Evolutionary conservation across 2,113 vertebrate species (phyloP), one percentile per base, ranked within the genome.

Genomic region (Oxyura jamaicensis): DNA sequence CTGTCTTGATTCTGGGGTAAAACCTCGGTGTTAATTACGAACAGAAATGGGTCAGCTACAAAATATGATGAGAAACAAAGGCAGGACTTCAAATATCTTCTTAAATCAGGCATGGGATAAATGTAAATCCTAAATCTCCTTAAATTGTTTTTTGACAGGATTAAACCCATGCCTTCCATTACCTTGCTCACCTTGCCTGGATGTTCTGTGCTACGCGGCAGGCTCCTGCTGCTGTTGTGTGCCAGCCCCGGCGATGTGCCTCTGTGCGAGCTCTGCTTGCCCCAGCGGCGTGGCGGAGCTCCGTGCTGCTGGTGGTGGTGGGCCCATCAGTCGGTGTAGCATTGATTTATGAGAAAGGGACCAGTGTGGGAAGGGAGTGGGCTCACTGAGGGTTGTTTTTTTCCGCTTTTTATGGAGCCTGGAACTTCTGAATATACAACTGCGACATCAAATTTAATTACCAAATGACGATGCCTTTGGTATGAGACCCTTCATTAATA

Each of bases 111-210:
- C 65, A 41, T 55, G 36, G 84, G 63, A 85, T 94, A 69, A 82
- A 36, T 90, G 46, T 74, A 92, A 92, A 91, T 60, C 91, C 67
- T 87, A 83, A 94, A 91, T 94, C 91, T 91, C 63, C 90, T 95
- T 79, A 87, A 86, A 84, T 25, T 88, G 73, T 74, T 78, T 73
- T 81, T 74, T 33, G 5, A 13, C 13, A 15, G 42, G 56, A 63
- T 91, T 83, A 83, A 95, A 88, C 22, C 50, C 69, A 46, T 66
- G 65, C 62, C 44, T 87, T n/a, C 8, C 39, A 3, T 87, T 80
- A 76, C 79, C 88, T 76, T 71, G 20, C 59, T 90, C 25, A 41
- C 41, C 76, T 85, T 44, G 68, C 77, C 28, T 42, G 91, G 53
- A 7, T 74, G 92, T 73, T 42, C 23, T 0, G 8, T 0, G 4